Evolutionary conservation across 2,888 invertebrate species (phyloP).

Genomic region (Steinernema hermaphroditum): DNA sequence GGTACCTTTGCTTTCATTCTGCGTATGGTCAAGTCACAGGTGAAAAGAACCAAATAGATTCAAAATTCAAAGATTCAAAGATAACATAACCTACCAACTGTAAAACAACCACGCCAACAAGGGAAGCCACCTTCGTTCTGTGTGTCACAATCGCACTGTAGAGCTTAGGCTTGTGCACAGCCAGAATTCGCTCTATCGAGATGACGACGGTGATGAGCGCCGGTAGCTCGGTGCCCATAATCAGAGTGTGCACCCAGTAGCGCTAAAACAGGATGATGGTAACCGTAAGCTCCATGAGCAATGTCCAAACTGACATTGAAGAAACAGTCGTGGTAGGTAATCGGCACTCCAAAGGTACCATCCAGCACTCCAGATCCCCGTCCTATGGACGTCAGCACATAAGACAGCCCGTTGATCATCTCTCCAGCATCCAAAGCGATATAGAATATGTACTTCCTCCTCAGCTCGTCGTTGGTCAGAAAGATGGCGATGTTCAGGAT

Average conservation of each 20-base stretch:
- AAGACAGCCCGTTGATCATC: constrained; percentile 49
- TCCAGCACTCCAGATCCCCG: constrained; percentile 35
- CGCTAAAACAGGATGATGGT: constrained; percentile 40
- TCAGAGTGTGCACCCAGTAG: constrained; percentile 53
- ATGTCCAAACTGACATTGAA: constrained; percentile 27
- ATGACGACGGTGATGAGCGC: constrained; percentile 53
- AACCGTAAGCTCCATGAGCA: not conserved
- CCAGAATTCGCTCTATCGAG: constrained; percentile 49
- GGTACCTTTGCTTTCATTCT: too few relatives aligned
- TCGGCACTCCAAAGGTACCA: constrained; percentile 33
- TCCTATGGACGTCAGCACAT: constrained; percentile 37
- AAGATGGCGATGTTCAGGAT: constrained; percentile 43
- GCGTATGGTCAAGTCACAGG: too few relatives aligned
- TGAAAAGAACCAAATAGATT: too few relatives aligned
- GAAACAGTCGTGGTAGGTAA: constrained; percentile 37
- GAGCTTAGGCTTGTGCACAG: constrained; percentile 45
- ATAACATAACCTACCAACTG: constrained; percentile 42
- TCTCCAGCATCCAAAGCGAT: constrained; percentile 52
- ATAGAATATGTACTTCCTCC: constrained; percentile 49
- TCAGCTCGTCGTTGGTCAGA: constrained; percentile 42
- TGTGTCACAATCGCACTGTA: constrained; percentile 49
- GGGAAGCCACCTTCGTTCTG: constrained; percentile 26
- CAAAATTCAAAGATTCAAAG: not conserved
- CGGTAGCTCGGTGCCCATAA: constrained; percentile 56
- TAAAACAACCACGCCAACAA: constrained; percentile 37